Conservation (phyloP, 2,888 invertebrate species). For the Drosophila meridiana region DNA sequence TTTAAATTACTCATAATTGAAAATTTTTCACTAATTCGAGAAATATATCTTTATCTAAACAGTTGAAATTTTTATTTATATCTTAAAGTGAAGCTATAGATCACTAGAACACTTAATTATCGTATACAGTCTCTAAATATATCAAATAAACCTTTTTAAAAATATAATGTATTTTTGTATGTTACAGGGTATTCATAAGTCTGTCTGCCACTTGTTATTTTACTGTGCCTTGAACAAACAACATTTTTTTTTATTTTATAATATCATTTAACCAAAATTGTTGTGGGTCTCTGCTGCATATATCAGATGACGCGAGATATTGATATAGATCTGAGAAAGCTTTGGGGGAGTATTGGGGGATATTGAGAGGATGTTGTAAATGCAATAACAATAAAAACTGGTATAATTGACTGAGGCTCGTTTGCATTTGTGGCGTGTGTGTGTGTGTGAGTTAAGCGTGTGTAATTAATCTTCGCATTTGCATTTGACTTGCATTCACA, state of each 20-base stretch:
- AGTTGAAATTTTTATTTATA: too few species aligned
- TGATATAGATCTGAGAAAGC: conserved; percentile 12
- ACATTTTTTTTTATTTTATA: conserved; percentile 31
- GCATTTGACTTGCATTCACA: conserved; percentile 50
- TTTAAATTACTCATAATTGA: neutral
- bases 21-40: neutral
- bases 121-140: neutral
- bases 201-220: neutral
- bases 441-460: conserved; percentile 19
- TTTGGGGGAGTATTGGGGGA: neutral
- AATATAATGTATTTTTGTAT: neutral
- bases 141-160: too few species aligned
- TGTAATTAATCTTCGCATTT: conserved; percentile 76
- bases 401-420: conserved; percentile 58
- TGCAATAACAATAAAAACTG: conserved; percentile 73
- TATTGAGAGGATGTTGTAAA: conserved; percentile 37
- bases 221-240: conserved; percentile 38
- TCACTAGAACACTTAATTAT: too few species aligned
- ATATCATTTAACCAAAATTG: conserved; percentile 51
- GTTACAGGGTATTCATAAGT: neutral
- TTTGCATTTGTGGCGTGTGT: conserved; percentile 31
- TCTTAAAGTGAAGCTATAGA: too few species aligned
- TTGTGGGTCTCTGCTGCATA: conserved; percentile 21
- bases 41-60: neutral
- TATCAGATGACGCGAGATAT: conserved; percentile 42